phyloP scores from a whole-genome alignment of 2,113 vertebrate species.

The Chloebia gouldiae region DNA sequence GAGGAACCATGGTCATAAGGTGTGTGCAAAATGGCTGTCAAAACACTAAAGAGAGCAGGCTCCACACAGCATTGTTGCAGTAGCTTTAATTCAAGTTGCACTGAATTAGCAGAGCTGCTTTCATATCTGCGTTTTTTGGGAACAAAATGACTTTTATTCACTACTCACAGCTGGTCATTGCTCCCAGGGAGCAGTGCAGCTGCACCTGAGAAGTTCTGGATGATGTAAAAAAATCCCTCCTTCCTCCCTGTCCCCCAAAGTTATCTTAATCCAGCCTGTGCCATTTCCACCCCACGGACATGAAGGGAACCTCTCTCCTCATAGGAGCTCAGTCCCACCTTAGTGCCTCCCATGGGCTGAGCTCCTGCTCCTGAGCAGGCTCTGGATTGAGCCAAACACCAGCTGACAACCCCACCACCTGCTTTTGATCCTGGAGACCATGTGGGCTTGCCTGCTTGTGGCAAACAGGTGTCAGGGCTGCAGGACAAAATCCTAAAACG shows the following conservation, averaged over 20 bases:
- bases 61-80: background rate
- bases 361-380: background rate
- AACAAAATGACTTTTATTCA: background rate
- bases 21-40: background rate
- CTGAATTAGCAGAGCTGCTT: background rate
- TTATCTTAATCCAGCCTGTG: background rate
- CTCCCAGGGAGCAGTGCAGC: background rate
- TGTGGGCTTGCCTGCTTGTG: background rate
- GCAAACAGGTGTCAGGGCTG: background rate
- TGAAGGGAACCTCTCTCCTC: background rate
- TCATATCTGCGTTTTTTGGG: fast-evolving
- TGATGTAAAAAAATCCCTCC: background rate
- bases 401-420: background rate
- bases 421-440: background rate
- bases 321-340: background rate
- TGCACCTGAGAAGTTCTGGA: background rate
- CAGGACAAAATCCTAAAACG: background rate
- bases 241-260: background rate
- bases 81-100: background rate
- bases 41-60: background rate
- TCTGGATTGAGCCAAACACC: background rate
- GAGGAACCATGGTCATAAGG: background rate
- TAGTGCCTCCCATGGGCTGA: background rate
- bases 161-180: background rate
- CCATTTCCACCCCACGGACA: background rate